Percentiles rank a stretch among this genome's conserved stretches.
Conservation (phyloP, 2,888 invertebrate genomes). For the Elegia similella region DNA sequence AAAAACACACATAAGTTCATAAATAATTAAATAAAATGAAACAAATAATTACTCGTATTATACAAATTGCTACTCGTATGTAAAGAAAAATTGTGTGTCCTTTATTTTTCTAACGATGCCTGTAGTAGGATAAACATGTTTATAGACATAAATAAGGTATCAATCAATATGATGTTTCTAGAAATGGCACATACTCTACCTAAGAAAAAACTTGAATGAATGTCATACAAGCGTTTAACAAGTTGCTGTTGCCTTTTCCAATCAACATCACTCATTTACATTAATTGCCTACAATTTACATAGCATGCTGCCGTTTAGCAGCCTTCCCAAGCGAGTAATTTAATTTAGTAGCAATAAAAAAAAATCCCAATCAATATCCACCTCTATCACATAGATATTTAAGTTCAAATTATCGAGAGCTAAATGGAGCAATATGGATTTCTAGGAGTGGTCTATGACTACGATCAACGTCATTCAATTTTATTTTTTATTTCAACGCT, state of each 20-base stretch:
- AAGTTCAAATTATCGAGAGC: conserved; percentile 15
- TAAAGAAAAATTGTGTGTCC: no score
- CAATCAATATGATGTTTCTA: not conserved
- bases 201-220: conserved; percentile 3
- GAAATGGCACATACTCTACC: not conserved
- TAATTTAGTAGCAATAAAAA: conserved; percentile 24
- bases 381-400: not conserved
- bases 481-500: not conserved
- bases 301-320: conserved; percentile 9
- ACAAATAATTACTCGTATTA: no score
- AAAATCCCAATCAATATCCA: conserved; percentile 18
- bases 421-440: conserved; percentile 25
- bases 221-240: conserved; percentile 6
- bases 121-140: no score
- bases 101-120: no score
- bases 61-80: no score
- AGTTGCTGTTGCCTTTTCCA: conserved; percentile 8
- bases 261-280: conserved; percentile 8
- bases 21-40: no score
- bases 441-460: conserved; percentile 28
- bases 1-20: no score
- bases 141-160: no score
- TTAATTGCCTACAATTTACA: conserved; percentile 13
- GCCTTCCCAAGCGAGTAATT: conserved; percentile 24
- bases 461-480: conserved; percentile 9